Evolutionary conservation across 2,888 invertebrate species (phyloP).

Genomic region (Pristionchus fissidentatus): DNA sequence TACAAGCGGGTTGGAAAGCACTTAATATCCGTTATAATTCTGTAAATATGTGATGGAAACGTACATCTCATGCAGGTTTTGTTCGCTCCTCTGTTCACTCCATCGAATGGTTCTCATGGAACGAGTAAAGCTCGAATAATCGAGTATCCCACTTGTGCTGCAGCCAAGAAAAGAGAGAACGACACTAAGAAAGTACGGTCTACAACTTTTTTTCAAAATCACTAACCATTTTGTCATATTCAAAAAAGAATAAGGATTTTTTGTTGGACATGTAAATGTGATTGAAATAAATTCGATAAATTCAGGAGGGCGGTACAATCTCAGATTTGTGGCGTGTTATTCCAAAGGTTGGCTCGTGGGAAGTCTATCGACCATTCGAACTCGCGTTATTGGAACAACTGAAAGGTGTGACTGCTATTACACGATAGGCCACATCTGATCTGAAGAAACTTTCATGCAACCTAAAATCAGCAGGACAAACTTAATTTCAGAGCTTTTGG

Average conservation of each 20-base stretch:
- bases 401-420: neutral
- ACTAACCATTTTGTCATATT: neutral
- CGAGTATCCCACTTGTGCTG: neutral
- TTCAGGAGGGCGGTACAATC: neutral
- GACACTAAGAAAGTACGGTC: neutral
- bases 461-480: neutral
- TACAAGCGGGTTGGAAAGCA: no score
- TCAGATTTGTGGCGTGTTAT: neutral
- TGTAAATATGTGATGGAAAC: no score
- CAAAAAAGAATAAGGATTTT: neutral
- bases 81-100: conserved; percentile 13
- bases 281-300: neutral
- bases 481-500: neutral
- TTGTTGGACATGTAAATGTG: neutral
- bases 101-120: neutral
- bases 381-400: neutral
- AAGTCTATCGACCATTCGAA: neutral
- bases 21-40: no score
- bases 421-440: no score
- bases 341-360: neutral
- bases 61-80: no score
- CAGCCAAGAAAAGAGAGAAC: neutral
- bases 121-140: neutral
- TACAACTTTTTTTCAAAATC: neutral
- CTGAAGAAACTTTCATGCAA: no score